Evolutionary conservation across 92 coral and sea anemone genomes (phyloP).

Genomic region (Desmophyllum pertusum): DNA sequence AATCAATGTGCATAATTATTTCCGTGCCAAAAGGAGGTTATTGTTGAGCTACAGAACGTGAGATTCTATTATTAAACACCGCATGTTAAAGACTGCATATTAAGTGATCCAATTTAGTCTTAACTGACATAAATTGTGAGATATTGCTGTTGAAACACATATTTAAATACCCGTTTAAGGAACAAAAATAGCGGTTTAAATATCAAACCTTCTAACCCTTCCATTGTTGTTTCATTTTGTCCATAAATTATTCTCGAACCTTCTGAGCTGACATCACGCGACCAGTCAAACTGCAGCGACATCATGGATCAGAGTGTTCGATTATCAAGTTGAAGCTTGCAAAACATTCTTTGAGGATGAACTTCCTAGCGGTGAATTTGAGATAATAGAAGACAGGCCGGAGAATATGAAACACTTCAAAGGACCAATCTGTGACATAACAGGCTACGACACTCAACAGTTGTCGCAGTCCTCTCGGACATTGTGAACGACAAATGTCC

Average conservation of each 20-base stretch:
- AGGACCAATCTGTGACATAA: neutral
- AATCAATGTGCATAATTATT: too few species aligned
- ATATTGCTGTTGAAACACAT: too few species aligned
- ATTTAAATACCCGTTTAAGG: too few species aligned
- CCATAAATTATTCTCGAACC: neutral
- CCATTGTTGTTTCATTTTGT: neutral
- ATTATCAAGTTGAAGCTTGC: neutral
- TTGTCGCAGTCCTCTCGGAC: neutral
- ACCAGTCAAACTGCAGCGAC: neutral
- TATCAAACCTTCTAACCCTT: neutral
- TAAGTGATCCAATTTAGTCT: too few species aligned
- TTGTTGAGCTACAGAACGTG: too few species aligned
- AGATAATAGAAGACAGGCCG: neutral
- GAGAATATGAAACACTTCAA: neutral
- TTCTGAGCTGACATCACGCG: neutral
- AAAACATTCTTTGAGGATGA: neutral
- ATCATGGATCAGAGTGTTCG: neutral
- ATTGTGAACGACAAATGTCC: slow-evolving; percentile 8
- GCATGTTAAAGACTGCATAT: too few species aligned
- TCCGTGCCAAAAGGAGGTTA: too few species aligned
- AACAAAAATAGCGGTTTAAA: too few species aligned
- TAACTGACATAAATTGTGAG: too few species aligned
- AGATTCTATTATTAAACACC: too few species aligned
- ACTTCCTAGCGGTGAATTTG: neutral
- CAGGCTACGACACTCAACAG: neutral